Conservation (phyloP, 2,113 vertebrate genomes). For the Pangasianodon gigas region DNA sequence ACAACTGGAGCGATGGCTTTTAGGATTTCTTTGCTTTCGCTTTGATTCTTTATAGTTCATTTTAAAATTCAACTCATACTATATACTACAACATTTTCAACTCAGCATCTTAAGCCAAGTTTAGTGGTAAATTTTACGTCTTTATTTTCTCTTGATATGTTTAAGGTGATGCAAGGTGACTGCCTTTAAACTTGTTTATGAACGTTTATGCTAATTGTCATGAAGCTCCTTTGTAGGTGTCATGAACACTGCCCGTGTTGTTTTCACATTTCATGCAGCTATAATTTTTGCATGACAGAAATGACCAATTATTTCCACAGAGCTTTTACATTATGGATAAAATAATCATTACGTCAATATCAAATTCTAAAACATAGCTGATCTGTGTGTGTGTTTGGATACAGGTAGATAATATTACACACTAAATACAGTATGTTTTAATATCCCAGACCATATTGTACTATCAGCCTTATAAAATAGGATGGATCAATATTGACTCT, state of each 20-base stretch:
- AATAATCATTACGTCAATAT: background rate
- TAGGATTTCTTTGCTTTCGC: background rate
- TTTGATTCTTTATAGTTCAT: background rate
- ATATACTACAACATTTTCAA: background rate
- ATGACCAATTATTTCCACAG: conserved; percentile 3
- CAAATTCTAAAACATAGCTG: background rate
- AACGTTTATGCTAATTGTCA: background rate
- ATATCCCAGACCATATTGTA: background rate
- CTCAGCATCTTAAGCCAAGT: background rate
- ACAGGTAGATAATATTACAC: background rate
- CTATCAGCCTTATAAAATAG: background rate
- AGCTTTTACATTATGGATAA: conserved; percentile 24
- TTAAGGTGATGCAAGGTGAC: background rate
- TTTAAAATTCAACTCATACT: background rate
- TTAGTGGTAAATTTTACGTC: background rate
- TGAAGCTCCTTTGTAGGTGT: background rate
- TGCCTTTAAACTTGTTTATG: background rate
- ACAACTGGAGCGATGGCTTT: background rate
- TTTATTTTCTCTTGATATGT: background rate
- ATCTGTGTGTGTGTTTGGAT: background rate
- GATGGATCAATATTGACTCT: background rate
- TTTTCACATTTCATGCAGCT: background rate
- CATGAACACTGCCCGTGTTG: background rate
- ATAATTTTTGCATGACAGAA: conserved; percentile 7
- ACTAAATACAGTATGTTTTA: background rate